Evolutionary conservation across 2,797 vertebrate species (phyloP).

Genomic region (Anomalospiza imberbis): DNA sequence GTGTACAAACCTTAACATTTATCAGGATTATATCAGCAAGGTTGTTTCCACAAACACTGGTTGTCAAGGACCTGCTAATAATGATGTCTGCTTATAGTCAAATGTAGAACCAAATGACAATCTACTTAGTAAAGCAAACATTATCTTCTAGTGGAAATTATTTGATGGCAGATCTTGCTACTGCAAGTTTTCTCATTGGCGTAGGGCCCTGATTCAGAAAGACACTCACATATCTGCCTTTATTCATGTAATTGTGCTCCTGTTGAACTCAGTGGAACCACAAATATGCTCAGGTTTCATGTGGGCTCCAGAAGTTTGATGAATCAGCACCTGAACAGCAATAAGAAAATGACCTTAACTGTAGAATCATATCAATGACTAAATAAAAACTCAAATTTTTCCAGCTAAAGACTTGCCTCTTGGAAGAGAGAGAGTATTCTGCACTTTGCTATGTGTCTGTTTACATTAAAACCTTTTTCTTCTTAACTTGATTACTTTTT

Average conservation of each 20-base stretch:
- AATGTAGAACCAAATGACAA: not conserved
- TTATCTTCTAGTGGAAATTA: not conserved
- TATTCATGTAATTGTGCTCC: not conserved
- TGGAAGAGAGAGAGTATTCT: not conserved
- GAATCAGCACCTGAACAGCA: slow-evolving; percentile 9
- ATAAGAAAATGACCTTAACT: not conserved
- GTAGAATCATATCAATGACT: not conserved
- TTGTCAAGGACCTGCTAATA: not conserved
- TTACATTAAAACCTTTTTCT: not conserved
- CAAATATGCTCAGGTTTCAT: slow-evolving; percentile 7
- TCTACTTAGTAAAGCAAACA: not conserved
- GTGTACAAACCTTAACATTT: not conserved
- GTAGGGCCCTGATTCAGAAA: not conserved
- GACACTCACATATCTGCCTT: not conserved
- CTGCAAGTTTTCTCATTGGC: not conserved
- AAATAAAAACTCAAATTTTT: not conserved
- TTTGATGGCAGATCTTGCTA: not conserved
- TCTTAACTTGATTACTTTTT: not conserved
- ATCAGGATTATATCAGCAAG: not conserved
- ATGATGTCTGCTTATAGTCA: not conserved
- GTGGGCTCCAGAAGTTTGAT: not conserved
- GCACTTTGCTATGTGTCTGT: not conserved
- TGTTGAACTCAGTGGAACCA: not conserved
- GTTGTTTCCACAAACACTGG: not conserved
- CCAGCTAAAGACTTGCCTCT: not conserved